Conservation (phyloP, 2,888 invertebrate genomes). For the Tribolium freemani region DNA sequence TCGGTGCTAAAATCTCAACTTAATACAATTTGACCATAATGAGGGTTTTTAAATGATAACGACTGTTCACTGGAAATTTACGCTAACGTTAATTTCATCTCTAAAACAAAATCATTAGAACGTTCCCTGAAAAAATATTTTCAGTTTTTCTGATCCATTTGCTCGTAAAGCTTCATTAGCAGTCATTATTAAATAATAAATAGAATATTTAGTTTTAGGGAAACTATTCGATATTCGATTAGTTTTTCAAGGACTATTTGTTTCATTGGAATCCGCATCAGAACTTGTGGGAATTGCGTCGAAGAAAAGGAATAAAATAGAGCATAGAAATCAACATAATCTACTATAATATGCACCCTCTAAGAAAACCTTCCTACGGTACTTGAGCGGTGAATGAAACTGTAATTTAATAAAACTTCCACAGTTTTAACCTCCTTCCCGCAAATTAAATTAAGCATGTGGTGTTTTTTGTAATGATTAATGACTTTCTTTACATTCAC, state of each 20-base stretch:
- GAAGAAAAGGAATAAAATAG: background rate
- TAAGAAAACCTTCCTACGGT: background rate
- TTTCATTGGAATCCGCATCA: background rate
- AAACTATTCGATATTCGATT: too few relatives aligned
- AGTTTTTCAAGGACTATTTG: background rate
- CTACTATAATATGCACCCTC: background rate
- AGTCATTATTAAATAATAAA: too few relatives aligned
- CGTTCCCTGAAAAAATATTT: too few relatives aligned
- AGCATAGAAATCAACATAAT: background rate
- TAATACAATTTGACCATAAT: conserved; percentile 19
- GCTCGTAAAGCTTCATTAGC: too few relatives aligned
- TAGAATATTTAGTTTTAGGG: too few relatives aligned
- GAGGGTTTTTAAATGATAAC: conserved; percentile 26
- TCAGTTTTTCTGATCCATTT: too few relatives aligned
- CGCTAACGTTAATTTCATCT: conserved; percentile 4
- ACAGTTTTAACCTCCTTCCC: background rate
- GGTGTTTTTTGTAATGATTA: background rate
- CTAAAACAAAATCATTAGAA: conserved; percentile 1
- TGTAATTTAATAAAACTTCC: background rate
- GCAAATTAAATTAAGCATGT: background rate
- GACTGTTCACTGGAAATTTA: conserved; percentile 4
- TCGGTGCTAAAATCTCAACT: conserved; percentile 2
- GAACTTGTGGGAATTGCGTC: background rate
- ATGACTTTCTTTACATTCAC: background rate
- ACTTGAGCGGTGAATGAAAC: background rate